These are phyloP conservation scores for Gephyroberyx darwinii DNA, from an alignment of 2,797 vertebrate genomes.

Conservation along the genomic window DNA sequence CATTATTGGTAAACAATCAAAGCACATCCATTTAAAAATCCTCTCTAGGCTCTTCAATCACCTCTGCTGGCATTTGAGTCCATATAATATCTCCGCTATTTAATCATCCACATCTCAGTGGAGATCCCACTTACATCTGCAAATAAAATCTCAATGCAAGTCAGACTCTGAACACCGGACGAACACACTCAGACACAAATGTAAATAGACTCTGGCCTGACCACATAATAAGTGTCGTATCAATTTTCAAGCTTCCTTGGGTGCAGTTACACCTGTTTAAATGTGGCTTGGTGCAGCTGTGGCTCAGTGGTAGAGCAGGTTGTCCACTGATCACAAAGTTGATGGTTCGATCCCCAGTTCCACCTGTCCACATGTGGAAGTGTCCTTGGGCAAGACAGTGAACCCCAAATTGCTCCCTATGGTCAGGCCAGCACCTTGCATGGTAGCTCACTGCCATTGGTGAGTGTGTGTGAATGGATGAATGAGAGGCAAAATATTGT, in stretches of 20 bases:
- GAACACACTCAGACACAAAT: neutral
- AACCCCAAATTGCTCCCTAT: no score
- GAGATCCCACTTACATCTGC: constrained; percentile 12
- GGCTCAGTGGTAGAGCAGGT: no score
- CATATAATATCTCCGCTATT: constrained; percentile 24
- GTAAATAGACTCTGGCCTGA: neutral
- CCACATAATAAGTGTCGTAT: neutral
- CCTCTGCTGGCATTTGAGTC: constrained; percentile 33
- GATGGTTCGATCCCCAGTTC: no score
- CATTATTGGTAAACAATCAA: constrained; percentile 60
- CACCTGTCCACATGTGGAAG: no score
- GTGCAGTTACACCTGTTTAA: constrained; percentile 6
- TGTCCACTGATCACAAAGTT: no score
- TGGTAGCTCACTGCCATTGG: no score
- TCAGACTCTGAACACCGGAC: neutral
- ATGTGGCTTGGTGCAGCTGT: neutral
- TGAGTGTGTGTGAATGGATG: no score
- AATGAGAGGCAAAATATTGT: no score
- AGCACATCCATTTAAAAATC: constrained; percentile 66
- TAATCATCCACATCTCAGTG: constrained; percentile 28
- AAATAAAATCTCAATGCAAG: constrained; percentile 2
- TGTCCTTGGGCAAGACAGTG: no score
- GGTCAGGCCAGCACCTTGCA: no score
- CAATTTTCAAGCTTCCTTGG: neutral
- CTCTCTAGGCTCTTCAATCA: constrained; percentile 57